Evolutionary conservation across 2,113 vertebrate species (phyloP).

Genomic region (Lepus americanus): DNA sequence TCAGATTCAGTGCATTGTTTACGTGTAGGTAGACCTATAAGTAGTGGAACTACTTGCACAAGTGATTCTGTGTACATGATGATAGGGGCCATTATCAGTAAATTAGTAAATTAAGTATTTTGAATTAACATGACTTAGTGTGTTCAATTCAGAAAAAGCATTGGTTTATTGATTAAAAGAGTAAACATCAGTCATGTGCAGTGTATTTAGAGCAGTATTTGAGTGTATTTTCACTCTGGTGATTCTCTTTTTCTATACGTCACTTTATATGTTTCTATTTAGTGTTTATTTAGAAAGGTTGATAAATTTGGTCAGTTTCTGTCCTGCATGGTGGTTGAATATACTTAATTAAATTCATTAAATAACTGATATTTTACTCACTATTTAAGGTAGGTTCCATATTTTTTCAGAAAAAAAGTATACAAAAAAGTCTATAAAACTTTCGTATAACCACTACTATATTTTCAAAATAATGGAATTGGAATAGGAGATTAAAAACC

Average conservation of each 20-base stretch:
- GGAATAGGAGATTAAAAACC: neutral
- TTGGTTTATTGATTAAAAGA: neutral
- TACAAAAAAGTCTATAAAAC: neutral
- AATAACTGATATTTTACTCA: neutral
- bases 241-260: neutral
- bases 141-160: neutral
- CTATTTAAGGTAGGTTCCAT: neutral
- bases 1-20: neutral
- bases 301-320: neutral
- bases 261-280: neutral
- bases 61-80: neutral
- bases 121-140: neutral
- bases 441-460: neutral
- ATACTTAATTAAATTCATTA: neutral
- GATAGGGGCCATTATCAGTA: constrained; percentile 9
- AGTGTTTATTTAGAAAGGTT: constrained; percentile 9
- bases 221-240: neutral
- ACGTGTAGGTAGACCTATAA: neutral
- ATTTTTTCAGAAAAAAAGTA: neutral
- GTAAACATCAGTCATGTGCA: neutral
- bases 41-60: neutral
- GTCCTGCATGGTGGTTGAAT: neutral
- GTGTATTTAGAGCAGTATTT: neutral
- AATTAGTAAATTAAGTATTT: constrained; percentile 11
- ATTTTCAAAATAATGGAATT: neutral